Percentiles rank a stretch among this genome's conserved stretches.
These are phyloP conservation scores for Dryobotodes eremita DNA, from an alignment of 2,888 invertebrate genomes.

Conservation along the genomic window DNA sequence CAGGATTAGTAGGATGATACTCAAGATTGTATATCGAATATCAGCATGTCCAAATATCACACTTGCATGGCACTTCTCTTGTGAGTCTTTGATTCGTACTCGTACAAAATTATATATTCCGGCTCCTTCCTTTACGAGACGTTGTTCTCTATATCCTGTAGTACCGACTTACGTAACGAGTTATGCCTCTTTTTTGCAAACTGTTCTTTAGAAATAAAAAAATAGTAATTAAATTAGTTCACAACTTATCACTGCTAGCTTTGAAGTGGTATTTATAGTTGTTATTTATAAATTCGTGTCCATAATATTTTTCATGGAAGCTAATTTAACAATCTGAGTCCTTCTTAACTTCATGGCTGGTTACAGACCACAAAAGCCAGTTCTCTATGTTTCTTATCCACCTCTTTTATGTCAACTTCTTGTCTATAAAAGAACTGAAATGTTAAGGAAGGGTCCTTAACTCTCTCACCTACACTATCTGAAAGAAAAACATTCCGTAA, in stretches of 20 bases:
- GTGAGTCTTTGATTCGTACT: not conserved
- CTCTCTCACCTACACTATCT: no score
- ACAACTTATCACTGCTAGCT: not conserved
- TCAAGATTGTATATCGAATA: not conserved
- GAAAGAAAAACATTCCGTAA: conserved; percentile 1
- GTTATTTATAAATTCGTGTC: not conserved
- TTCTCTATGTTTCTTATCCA: no score
- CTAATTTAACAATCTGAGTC: not conserved
- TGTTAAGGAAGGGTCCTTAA: no score
- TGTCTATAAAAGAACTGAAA: no score
- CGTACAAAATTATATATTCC: not conserved
- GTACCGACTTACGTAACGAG: not conserved
- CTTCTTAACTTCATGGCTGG: not conserved
- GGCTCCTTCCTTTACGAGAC: not conserved
- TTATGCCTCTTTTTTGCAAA: no score
- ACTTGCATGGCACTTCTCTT: not conserved
- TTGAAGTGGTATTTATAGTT: not conserved
- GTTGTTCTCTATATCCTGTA: not conserved
- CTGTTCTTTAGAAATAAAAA: not conserved
- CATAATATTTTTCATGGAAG: not conserved
- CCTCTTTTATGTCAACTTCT: not conserved
- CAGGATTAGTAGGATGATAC: no score
- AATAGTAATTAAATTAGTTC: no score
- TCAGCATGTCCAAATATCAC: not conserved
- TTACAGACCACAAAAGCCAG: not conserved